Evolutionary conservation across 2,113 vertebrate genomes (phyloP), one percentile per base, ranked within the genome.

Genomic region (Promerops cafer): DNA sequence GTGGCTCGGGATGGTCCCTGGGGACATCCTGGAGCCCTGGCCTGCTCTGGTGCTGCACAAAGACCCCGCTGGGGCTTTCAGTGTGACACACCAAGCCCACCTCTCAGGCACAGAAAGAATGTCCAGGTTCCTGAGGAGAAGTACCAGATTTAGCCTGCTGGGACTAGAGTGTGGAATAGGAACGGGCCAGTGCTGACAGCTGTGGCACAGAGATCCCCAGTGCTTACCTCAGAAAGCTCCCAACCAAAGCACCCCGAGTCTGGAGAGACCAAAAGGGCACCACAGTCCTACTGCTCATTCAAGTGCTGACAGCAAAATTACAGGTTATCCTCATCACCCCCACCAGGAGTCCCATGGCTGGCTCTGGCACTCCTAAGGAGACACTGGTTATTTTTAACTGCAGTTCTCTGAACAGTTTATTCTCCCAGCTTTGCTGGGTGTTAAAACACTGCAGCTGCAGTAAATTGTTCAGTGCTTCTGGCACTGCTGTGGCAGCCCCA

Each of bases 191-290:
- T 2, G 21, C 59, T 74, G 71, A 20, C 40, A 56, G 50, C 74
- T 65, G 65, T 75, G 56, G 42, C 45, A 24, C 68, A 86, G 14
- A 77, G 42, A n/a, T 16, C 27, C 63, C 44, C 66, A 50, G 5
- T 4, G 64, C 52, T 87, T 60, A 94, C 93, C 93, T 94, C 90
- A 87, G 7, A 74, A 40, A 86, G 75, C 75, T 56, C 75, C 80
- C 69, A 78, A 81, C 93, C 94, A 96, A 96, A 96, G 88, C 44
- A 60, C 52, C 59, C 70, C 9, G 1, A 40, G 81, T 7, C n/a
- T 44, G 54, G 2, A 74, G 42, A 39, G 61, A 89, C 84, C 71
- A 54, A 42, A 35, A 35, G 26, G 11, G n/a, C 89, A 72, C 26
- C 52, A 26, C 31, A 65, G 68, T 8, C 60, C 78, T 28, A 30